These are phyloP conservation scores for Martes flavigula DNA, from an alignment of 2,797 vertebrate species.

Conservation along the genomic window DNA sequence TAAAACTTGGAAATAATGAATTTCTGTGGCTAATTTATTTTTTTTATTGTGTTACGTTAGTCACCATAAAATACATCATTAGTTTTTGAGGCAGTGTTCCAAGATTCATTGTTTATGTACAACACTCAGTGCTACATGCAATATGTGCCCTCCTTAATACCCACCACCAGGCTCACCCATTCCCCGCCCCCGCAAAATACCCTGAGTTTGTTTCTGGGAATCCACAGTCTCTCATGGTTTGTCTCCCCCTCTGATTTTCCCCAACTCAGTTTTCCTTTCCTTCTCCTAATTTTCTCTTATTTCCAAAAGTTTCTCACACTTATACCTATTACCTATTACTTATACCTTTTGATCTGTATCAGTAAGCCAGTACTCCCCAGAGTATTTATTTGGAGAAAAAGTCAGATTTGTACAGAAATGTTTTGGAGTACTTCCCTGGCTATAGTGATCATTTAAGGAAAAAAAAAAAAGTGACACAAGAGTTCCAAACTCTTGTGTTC, in stretches of 20 bases:
- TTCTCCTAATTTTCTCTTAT: background rate
- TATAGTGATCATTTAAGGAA: background rate
- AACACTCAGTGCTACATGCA: too few species aligned
- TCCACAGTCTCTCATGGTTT: too few species aligned
- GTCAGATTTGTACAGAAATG: background rate
- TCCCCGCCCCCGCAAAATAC: too few species aligned
- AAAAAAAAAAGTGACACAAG: background rate
- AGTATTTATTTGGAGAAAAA: constrained; percentile 12
- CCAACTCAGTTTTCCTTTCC: too few species aligned
- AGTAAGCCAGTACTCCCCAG: background rate
- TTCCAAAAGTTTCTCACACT: constrained; percentile 15
- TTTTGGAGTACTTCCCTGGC: background rate
- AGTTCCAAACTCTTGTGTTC: background rate
- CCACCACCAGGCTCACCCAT: too few species aligned
- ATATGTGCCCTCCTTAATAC: too few species aligned
- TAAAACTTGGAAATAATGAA: constrained; percentile 30
- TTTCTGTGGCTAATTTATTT: constrained; percentile 26
- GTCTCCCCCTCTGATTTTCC: too few species aligned
- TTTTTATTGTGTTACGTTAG: background rate
- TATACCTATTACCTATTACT: background rate
- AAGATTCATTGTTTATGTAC: too few species aligned
- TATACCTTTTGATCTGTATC: background rate
- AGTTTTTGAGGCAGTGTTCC: too few species aligned
- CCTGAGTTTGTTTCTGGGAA: too few species aligned
- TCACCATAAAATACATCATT: too few species aligned